Percentiles rank a stretch among this genome's conserved stretches.
Evolutionary conservation across 1,140 invertebrate genomes (phyloP).

Genomic region (Lamellibrachia luymesi): DNA sequence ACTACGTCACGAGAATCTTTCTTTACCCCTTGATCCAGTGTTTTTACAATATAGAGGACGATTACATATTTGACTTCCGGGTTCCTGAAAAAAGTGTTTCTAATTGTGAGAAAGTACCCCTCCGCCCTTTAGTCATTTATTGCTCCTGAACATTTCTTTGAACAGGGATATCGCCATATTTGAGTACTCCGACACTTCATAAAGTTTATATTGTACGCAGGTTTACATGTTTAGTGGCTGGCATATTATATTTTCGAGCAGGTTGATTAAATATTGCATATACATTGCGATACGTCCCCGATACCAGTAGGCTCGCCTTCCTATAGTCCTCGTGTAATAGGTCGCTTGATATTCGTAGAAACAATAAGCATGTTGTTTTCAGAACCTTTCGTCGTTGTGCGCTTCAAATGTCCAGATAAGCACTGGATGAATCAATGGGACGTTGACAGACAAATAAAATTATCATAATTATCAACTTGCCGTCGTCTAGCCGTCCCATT

Average conservation of each 20-base stretch:
- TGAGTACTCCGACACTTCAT: too few species aligned
- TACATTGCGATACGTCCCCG: too few species aligned
- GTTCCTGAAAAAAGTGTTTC: background rate
- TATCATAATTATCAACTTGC: background rate
- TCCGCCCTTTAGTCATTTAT: background rate
- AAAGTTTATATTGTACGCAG: background rate
- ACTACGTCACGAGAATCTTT: background rate
- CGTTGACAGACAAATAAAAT: background rate
- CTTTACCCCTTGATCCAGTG: background rate
- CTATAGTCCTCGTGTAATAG: background rate
- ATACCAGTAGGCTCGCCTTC: too few species aligned
- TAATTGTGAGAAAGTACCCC: background rate
- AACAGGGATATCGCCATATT: background rate
- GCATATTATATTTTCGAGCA: background rate
- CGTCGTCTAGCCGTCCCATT: background rate
- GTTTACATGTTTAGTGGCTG: background rate
- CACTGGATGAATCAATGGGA: background rate
- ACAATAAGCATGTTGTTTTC: background rate
- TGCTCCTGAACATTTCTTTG: background rate
- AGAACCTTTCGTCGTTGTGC: background rate
- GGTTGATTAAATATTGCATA: background rate
- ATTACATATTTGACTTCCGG: background rate
- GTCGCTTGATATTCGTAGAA: background rate
- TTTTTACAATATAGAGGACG: background rate
- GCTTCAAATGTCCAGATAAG: background rate